Conservation (phyloP, 2,113 vertebrate species). For the Phaetusa simplex region DNA sequence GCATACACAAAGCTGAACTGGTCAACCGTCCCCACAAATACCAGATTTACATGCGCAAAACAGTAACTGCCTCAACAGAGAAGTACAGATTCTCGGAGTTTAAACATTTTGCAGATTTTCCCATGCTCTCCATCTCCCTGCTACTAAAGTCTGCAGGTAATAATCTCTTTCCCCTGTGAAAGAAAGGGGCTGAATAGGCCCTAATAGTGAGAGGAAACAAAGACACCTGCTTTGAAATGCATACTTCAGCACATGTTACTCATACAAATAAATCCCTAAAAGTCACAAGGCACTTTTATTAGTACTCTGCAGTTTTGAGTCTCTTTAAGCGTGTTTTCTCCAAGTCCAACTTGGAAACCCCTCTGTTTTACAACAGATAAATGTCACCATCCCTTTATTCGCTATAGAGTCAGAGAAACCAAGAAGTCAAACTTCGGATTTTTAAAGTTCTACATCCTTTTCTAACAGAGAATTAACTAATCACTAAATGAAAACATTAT, state of each 20-base stretch:
- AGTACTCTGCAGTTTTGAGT: not conserved
- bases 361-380: not conserved
- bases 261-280: not conserved
- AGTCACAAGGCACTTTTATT: not conserved
- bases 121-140: not conserved
- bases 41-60: not conserved
- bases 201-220: not conserved
- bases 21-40: not conserved
- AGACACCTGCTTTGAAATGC: not conserved
- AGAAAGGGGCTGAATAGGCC: not conserved
- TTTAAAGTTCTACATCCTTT: not conserved
- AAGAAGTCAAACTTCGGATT: not conserved
- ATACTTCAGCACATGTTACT: not conserved
- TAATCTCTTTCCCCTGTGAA: not conserved
- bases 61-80: not conserved
- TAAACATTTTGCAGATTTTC: not conserved
- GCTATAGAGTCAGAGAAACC: not conserved
- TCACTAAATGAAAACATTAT: not conserved
- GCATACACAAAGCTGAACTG: not conserved
- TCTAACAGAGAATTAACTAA: not conserved
- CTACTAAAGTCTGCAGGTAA: not conserved
- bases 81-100: not conserved
- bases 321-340: not conserved
- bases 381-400: not conserved
- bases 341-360: not conserved